phyloP scores from a whole-genome alignment of 35 echinoderm and acorn worm species.

The Heliocidaris tuberculata region DNA sequence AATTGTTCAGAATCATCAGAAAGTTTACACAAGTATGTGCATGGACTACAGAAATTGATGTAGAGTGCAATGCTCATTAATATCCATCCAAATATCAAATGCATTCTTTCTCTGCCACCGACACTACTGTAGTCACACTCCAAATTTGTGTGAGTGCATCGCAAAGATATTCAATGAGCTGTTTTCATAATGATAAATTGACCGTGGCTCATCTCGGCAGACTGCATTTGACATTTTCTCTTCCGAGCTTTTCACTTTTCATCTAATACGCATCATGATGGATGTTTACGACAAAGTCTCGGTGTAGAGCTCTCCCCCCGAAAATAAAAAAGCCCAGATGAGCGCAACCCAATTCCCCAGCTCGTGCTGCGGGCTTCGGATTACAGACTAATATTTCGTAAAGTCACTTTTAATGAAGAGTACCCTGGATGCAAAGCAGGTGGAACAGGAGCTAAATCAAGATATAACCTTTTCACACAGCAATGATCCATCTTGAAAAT shows the following conservation, averaged over 20 bases:
- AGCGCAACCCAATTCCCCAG: background rate
- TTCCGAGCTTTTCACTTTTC: background rate
- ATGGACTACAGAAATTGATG: too few relatives aligned
- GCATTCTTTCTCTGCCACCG: too few relatives aligned
- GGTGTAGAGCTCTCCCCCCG: background rate
- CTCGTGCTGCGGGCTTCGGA: background rate
- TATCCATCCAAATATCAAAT: too few relatives aligned
- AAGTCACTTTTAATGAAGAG: constrained; percentile 34
- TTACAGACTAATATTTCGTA: constrained; percentile 20
- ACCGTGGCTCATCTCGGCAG: background rate
- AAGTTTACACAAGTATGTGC: too few relatives aligned
- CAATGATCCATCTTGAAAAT: background rate
- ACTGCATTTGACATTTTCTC: background rate
- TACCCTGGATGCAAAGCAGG: background rate
- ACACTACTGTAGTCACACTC: too few relatives aligned
- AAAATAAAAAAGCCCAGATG: background rate
- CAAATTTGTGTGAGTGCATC: too few relatives aligned
- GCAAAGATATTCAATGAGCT: background rate
- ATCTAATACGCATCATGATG: background rate
- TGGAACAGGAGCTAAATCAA: background rate
- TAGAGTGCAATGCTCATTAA: too few relatives aligned
- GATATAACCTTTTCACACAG: background rate
- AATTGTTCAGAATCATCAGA: too few relatives aligned
- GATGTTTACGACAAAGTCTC: background rate
- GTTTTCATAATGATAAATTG: background rate